Conservation (phyloP, 2,888 invertebrate species). For the Harpalus rubripes region DNA sequence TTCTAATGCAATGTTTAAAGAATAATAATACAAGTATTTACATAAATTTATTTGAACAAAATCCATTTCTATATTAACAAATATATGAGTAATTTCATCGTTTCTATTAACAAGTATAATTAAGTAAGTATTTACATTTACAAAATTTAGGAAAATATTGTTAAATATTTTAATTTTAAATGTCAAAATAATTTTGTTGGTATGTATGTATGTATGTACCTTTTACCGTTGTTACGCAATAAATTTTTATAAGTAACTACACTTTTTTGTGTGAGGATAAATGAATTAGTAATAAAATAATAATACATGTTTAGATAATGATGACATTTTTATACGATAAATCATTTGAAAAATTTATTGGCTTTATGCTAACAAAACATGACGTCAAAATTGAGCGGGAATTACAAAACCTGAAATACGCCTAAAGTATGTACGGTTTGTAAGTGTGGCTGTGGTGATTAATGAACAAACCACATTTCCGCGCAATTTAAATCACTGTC, state of each 20-base stretch:
- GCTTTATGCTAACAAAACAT: too few relatives aligned
- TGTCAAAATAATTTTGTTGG: neutral
- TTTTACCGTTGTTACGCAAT: neutral
- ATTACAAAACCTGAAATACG: too few relatives aligned
- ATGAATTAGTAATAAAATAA: too few relatives aligned
- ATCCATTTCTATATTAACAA: neutral
- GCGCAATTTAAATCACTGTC: too few relatives aligned
- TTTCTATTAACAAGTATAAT: neutral
- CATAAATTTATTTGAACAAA: neutral
- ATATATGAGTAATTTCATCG: neutral
- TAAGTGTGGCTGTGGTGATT: too few relatives aligned
- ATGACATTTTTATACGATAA: too few relatives aligned
- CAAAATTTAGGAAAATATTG: conserved; percentile 16
- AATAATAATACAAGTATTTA: neutral
- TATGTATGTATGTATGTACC: neutral
- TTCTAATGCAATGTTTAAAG: neutral
- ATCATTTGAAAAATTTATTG: too few relatives aligned
- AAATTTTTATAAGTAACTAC: neutral
- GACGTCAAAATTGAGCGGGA: too few relatives aligned
- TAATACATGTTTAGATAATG: too few relatives aligned
- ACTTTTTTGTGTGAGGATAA: neutral
- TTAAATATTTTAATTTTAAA: conserved; percentile 7
- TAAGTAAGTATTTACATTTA: neutral
- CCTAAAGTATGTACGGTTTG: too few relatives aligned
- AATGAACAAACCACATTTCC: too few relatives aligned